These are phyloP conservation scores for Atopsyche davidsoni DNA, from an alignment of 1,140 invertebrate species.

Conservation along the genomic window DNA sequence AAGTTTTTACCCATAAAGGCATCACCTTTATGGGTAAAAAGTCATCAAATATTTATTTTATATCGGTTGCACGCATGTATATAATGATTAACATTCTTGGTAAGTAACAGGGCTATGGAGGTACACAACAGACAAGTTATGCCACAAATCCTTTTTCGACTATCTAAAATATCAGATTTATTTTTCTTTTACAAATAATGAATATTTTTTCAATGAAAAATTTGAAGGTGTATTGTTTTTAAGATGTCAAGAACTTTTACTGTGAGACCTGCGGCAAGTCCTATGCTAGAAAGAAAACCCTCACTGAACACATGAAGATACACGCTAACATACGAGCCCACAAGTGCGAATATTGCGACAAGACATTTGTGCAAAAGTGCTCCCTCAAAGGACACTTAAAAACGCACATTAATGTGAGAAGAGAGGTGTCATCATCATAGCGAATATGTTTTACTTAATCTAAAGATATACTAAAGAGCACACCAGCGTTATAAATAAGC, in stretches of 20 bases:
- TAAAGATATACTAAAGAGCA: too few relatives aligned
- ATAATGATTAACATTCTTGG: too few relatives aligned
- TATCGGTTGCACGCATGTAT: too few relatives aligned
- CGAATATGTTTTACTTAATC: too few relatives aligned
- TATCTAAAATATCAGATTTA: neutral
- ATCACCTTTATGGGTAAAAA: too few relatives aligned
- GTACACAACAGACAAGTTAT: neutral
- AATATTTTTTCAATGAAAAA: neutral
- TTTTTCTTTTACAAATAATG: neutral
- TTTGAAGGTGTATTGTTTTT: conserved; percentile 4
- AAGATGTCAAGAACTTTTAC: conserved; percentile 14
- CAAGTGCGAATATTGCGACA: conserved; percentile 56
- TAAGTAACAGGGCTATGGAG: too few relatives aligned
- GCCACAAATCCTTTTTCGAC: neutral
- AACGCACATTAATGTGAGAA: conserved; percentile 41
- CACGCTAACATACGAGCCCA: conserved; percentile 57
- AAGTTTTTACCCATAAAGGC: too few relatives aligned
- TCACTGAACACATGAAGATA: conserved; percentile 62
- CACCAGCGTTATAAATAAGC: too few relatives aligned
- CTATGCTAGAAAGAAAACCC: conserved; percentile 61
- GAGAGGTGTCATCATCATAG: too few relatives aligned
- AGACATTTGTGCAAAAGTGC: conserved; percentile 54
- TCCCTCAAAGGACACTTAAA: conserved; percentile 46
- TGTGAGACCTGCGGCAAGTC: conserved; percentile 20
- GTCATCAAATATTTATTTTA: too few relatives aligned